Evolutionary conservation across 2,888 invertebrate species (phyloP).

Genomic region (Catocala nupta): DNA sequence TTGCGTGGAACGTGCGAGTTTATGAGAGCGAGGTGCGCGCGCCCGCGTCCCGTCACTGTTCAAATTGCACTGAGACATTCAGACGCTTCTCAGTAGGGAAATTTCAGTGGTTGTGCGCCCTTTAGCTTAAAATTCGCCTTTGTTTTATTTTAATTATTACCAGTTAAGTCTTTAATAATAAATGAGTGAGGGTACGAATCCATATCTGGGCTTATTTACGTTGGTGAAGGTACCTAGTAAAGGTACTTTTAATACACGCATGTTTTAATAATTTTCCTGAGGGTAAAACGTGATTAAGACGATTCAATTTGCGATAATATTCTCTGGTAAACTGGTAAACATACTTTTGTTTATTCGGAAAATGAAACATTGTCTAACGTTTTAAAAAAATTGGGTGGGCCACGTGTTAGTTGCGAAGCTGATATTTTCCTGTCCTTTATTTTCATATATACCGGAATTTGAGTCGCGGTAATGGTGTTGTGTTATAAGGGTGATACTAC

Average conservation of each 20-base stretch:
- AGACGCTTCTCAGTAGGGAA: constrained; percentile 37
- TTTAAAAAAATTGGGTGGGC: constrained; percentile 7
- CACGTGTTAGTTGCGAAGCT: too few relatives aligned
- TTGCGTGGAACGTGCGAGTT: constrained; percentile 43
- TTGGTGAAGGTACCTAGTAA: not conserved
- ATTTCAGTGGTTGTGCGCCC: constrained; percentile 48
- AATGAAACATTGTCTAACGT: constrained; percentile 17
- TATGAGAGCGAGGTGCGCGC: constrained; percentile 38
- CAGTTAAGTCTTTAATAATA: constrained; percentile 14
- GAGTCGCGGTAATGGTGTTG: too few relatives aligned
- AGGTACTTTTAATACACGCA: not conserved
- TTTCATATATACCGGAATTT: too few relatives aligned
- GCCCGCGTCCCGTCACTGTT: constrained; percentile 60
- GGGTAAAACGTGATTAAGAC: constrained; percentile 21
- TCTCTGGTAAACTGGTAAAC: constrained; percentile 24
- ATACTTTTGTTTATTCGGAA: constrained; percentile 35
- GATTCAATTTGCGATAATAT: constrained; percentile 53
- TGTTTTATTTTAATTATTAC: constrained; percentile 38
- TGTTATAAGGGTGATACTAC: too few relatives aligned
- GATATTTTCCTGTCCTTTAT: too few relatives aligned
- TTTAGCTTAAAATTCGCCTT: constrained; percentile 27
- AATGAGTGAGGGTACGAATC: constrained; percentile 10
- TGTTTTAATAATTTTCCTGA: constrained; percentile 2
- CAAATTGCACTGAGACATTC: constrained; percentile 64
- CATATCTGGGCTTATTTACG: constrained; percentile 1